Percentiles rank a stretch among this genome's conserved stretches.
Conservation (phyloP, 2,888 invertebrate genomes). For the Deilephila porcellus region DNA sequence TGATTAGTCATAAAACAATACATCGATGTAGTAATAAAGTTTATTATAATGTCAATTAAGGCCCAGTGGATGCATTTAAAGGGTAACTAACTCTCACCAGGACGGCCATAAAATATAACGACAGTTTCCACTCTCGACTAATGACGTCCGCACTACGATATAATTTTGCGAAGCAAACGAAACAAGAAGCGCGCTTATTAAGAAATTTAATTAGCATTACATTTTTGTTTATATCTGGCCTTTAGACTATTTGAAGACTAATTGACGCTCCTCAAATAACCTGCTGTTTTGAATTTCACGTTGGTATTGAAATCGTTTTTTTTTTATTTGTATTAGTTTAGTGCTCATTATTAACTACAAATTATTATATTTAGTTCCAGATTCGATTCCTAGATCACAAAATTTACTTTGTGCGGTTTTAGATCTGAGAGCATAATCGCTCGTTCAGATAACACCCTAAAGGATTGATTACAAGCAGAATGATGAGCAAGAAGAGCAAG, state of each 20-base stretch:
- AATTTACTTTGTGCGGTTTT: too few species aligned
- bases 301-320: too few species aligned
- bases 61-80: constrained; percentile 58
- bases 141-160: constrained; percentile 49
- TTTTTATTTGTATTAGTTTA: too few species aligned
- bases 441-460: too few species aligned
- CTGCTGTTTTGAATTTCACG: too few species aligned
- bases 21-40: constrained; percentile 58
- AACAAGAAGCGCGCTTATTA: constrained; percentile 44
- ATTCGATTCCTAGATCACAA: too few species aligned
- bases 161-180: constrained; percentile 44
- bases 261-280: too few species aligned
- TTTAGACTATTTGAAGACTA: background rate
- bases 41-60: constrained; percentile 59
- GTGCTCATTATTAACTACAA: too few species aligned
- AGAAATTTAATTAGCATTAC: constrained; percentile 44
- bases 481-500: too few species aligned
- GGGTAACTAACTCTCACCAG: constrained; percentile 53
- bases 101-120: constrained; percentile 69
- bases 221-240: background rate
- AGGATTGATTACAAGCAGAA: too few species aligned
- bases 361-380: too few species aligned
- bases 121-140: constrained; percentile 52
- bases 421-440: too few species aligned
- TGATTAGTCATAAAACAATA: constrained; percentile 6